These are phyloP conservation scores for Calliphora vicina DNA, from an alignment of 1,140 invertebrate genomes.

Conservation along the genomic window DNA sequence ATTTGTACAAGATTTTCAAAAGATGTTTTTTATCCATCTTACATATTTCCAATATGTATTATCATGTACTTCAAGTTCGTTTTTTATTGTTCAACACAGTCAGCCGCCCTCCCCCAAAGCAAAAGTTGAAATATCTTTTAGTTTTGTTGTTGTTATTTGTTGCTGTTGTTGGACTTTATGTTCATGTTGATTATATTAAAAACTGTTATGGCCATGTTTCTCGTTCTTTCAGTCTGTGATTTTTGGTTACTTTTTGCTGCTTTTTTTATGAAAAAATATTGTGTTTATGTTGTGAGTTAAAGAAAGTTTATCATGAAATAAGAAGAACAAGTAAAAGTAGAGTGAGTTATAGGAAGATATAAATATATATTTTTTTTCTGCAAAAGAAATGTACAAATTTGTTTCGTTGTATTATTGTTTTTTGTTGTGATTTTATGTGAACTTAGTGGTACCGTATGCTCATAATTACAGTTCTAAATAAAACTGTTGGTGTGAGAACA, in stretches of 20 bases:
- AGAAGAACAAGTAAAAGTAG: neutral
- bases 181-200: slow-evolving; percentile 17
- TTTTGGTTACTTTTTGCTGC: neutral
- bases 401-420: neutral
- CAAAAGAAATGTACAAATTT: slow-evolving; percentile 6
- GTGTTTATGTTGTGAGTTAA: slow-evolving; percentile 17
- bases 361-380: neutral
- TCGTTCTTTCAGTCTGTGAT: neutral
- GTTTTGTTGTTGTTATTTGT: neutral
- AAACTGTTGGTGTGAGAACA: neutral
- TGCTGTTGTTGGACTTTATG: neutral
- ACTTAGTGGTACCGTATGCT: slow-evolving; percentile 24
- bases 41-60: neutral
- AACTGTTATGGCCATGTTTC: neutral
- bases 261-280: slow-evolving; percentile 7
- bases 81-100: neutral
- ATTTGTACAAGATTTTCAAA: neutral
- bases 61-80: slow-evolving; percentile 17
- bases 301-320: slow-evolving; percentile 13
- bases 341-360: neutral
- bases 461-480: slow-evolving; percentile 18
- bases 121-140: neutral
- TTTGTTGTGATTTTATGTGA: slow-evolving; percentile 24
- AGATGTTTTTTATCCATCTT: neutral
- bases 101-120: neutral